Conservation (phyloP, 2,113 vertebrate genomes). For the Otus sunia region DNA sequence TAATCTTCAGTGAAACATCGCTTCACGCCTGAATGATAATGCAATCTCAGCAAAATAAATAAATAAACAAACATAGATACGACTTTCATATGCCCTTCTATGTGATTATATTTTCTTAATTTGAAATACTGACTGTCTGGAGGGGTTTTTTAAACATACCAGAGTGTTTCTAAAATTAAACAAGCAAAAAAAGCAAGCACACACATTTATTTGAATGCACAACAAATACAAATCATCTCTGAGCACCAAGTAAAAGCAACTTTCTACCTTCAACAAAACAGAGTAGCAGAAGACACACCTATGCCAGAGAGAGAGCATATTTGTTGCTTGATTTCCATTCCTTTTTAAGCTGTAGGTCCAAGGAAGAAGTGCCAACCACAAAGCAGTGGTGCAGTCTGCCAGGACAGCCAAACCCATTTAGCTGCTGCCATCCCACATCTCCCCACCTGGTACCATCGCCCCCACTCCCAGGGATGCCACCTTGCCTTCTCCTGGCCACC, state of each 20-base stretch:
- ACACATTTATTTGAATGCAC: neutral
- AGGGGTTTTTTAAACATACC: neutral
- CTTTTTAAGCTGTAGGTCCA: neutral
- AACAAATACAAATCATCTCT: neutral
- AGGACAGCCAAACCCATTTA: neutral
- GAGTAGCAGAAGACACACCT: neutral
- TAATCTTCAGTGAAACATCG: slow-evolving; percentile 60
- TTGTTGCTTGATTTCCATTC: neutral
- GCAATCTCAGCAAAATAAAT: slow-evolving; percentile 60
- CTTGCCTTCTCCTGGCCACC: neutral
- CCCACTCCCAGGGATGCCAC: neutral
- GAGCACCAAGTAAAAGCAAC: neutral
- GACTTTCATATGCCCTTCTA: slow-evolving; percentile 25
- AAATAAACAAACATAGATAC: neutral
- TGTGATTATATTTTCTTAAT: slow-evolving; percentile 35
- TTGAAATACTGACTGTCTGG: slow-evolving; percentile 29
- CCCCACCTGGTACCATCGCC: neutral
- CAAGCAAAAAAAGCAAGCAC: neutral
- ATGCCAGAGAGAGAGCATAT: neutral
- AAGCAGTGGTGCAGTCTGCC: neutral
- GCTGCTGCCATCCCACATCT: neutral
- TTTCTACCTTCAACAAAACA: neutral
- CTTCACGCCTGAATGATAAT: slow-evolving; percentile 58
- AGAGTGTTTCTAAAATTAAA: slow-evolving; percentile 12
- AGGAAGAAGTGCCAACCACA: neutral